Evolutionary conservation across 2,113 vertebrate genomes (phyloP).

Genomic region (Apteryx owenii): DNA sequence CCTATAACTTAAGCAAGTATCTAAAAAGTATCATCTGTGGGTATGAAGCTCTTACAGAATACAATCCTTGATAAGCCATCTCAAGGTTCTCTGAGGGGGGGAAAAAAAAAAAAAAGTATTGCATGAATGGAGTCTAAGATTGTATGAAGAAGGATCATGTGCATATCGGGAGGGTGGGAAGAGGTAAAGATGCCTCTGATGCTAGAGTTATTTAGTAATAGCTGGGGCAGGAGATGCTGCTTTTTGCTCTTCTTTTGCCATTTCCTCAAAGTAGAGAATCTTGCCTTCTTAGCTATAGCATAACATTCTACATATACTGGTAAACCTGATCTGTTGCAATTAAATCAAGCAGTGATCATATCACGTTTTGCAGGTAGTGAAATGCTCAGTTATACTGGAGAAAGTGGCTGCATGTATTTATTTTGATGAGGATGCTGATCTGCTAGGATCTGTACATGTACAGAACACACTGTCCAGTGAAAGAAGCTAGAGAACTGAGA

Average conservation of each 20-base stretch:
- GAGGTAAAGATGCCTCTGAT: not conserved
- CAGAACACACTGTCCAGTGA: not conserved
- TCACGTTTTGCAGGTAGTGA: not conserved
- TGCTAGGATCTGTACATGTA: not conserved
- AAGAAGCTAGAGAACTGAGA: not conserved
- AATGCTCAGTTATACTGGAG: not conserved
- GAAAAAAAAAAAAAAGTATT: not conserved
- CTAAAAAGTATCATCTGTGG: not conserved
- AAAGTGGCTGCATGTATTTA: not conserved
- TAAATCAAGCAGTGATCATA: not conserved
- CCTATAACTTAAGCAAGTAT: not conserved
- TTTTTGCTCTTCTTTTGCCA: not conserved
- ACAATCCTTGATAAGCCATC: not conserved
- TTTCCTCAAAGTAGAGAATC: not conserved
- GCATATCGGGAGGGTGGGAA: not conserved
- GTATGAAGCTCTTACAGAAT: not conserved
- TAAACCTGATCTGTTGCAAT: not conserved
- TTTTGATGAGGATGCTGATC: not conserved
- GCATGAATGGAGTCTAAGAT: fast-evolving
- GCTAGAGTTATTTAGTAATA: not conserved
- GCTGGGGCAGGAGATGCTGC: not conserved
- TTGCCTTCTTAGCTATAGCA: not conserved
- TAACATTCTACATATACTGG: not conserved
- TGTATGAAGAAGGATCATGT: not conserved
- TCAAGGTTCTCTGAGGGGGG: not conserved